Conservation (phyloP, 2,797 vertebrate species). For the Molothrus ater region DNA sequence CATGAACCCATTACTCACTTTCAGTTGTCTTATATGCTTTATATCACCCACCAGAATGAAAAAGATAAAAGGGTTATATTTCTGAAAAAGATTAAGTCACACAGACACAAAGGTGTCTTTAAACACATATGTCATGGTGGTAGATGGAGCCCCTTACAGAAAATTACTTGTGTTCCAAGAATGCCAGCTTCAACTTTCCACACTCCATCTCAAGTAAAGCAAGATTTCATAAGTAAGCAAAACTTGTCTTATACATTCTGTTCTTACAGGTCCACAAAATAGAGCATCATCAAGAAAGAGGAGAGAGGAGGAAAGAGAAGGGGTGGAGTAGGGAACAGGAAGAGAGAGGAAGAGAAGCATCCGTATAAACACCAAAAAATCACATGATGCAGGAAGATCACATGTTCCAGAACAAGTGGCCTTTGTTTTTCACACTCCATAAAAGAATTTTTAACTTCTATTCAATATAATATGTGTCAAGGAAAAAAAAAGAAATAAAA, state of each 20-base stretch:
- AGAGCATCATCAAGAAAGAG: not conserved
- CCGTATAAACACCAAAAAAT: not conserved
- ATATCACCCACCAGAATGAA: not conserved
- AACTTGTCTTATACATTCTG: not conserved
- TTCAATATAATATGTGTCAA: not conserved
- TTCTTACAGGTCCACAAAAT: not conserved
- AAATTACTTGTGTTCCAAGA: not conserved
- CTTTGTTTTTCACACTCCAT: not conserved
- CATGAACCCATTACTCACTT: not conserved
- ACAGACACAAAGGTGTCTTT: not conserved
- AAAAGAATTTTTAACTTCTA: not conserved
- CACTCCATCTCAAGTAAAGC: not conserved
- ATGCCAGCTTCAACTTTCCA: not conserved
- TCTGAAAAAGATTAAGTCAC: not conserved
- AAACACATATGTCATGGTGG: not conserved
- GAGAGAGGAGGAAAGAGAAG: not conserved
- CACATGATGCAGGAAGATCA: not conserved
- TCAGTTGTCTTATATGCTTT: not conserved
- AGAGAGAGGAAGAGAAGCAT: not conserved
- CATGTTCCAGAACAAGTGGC: not conserved
- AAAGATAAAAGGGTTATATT: not conserved
- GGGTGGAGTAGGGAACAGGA: accelerated
- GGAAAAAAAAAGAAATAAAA: not conserved
- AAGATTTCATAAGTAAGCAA: not conserved
- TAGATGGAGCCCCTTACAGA: not conserved